Conservation (phyloP, 2,797 vertebrate genomes). For the Antrozous pallidus region DNA sequence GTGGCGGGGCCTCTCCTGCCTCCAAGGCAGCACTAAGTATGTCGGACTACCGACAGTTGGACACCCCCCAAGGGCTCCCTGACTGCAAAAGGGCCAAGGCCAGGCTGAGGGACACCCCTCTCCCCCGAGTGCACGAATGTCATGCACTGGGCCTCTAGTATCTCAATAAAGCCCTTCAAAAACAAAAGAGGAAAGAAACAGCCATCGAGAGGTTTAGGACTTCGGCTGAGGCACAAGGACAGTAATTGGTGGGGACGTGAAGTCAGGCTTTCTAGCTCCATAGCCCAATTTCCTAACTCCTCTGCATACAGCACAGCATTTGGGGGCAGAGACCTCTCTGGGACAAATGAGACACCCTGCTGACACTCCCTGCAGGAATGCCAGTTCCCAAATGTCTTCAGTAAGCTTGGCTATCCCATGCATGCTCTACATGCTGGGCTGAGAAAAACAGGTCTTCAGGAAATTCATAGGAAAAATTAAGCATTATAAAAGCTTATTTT, state of each 20-base stretch:
- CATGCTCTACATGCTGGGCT: neutral
- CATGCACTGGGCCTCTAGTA: neutral
- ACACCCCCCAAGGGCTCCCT: no score
- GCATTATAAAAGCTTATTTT: neutral
- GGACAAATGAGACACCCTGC: neutral
- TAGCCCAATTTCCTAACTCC: neutral
- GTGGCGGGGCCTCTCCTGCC: no score
- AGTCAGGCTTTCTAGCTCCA: neutral
- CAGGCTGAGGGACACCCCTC: no score
- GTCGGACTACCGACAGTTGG: no score
- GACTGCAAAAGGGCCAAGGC: no score
- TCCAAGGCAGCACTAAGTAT: no score
- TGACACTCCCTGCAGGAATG: neutral
- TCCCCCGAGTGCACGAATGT: no score
- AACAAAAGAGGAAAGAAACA: neutral
- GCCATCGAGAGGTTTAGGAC: neutral
- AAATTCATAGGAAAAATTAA: slow-evolving; percentile 32
- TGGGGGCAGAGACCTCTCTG: neutral
- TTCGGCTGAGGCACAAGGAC: neutral
- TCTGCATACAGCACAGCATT: neutral
- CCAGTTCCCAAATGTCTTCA: neutral
- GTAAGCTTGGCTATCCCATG: neutral
- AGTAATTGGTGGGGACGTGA: neutral
- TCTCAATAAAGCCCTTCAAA: slow-evolving; percentile 15
- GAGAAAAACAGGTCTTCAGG: neutral